Evolutionary conservation across 2,888 invertebrate species (phyloP).

Genomic region (Ochlodes sylvanus): DNA sequence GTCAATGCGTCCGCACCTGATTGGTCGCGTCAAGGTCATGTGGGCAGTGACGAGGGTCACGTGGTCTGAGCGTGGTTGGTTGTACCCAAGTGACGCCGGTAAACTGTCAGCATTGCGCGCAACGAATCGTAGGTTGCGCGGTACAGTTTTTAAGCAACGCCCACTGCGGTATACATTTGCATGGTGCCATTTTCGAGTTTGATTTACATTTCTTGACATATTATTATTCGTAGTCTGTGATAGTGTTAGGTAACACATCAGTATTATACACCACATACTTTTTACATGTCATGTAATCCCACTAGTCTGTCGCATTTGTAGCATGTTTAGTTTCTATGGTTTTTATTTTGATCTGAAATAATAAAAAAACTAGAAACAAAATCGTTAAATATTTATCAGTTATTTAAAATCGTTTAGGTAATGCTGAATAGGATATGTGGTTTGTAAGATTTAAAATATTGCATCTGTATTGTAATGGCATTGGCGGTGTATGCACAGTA

Average conservation of each 20-base stretch:
- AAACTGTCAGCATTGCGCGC: no score
- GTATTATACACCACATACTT: slow-evolving; percentile 68
- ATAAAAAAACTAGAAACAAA: slow-evolving; percentile 1
- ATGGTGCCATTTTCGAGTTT: no score
- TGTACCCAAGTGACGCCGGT: no score
- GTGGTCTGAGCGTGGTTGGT: no score
- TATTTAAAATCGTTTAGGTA: slow-evolving; percentile 20
- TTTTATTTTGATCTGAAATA: slow-evolving; percentile 11
- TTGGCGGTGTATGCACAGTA: neutral
- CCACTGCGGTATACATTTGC: no score
- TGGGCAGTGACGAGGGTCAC: no score
- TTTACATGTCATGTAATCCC: slow-evolving; percentile 41
- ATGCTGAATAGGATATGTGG: slow-evolving; percentile 48
- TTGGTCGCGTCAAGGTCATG: no score
- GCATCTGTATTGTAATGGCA: slow-evolving; percentile 52
- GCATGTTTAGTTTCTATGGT: slow-evolving; percentile 43
- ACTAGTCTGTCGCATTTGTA: slow-evolving; percentile 58
- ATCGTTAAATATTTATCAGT: slow-evolving; percentile 24
- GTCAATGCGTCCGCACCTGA: no score
- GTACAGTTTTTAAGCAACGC: no score
- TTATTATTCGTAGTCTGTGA: no score
- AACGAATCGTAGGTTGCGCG: no score
- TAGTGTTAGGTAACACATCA: slow-evolving; percentile 59
- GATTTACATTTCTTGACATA: no score
- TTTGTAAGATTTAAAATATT: slow-evolving; percentile 50